Conservation (phyloP, 2,888 invertebrate species). For the Lasioglossum malachurum region DNA sequence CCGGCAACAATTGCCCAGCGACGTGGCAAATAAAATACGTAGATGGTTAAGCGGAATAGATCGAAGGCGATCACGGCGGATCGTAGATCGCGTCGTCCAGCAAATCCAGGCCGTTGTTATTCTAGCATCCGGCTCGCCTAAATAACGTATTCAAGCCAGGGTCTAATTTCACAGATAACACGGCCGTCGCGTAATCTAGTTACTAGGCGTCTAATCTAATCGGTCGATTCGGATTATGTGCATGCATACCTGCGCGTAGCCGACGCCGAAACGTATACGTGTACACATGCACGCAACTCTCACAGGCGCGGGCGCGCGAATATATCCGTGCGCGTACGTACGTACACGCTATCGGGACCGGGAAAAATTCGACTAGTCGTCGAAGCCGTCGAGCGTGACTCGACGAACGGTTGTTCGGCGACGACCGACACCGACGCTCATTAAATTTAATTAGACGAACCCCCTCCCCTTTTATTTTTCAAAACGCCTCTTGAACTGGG, state of each 20-base stretch:
- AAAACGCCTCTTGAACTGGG: slow-evolving; percentile 31
- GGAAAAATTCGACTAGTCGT: slow-evolving; percentile 47
- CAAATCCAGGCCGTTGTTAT: slow-evolving; percentile 54
- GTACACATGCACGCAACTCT: not conserved
- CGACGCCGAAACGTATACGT: slow-evolving; percentile 1
- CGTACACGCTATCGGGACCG: slow-evolving; percentile 7
- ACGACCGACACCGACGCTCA: slow-evolving; percentile 44
- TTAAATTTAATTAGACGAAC: slow-evolving; percentile 67
- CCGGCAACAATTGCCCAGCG: not conserved
- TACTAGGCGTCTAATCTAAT: slow-evolving; percentile 85
- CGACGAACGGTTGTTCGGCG: slow-evolving; percentile 34
- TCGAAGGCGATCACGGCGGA: slow-evolving; percentile 1
- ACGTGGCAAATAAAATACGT: not conserved
- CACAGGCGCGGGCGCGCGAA: not conserved
- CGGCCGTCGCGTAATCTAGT: slow-evolving; percentile 82
- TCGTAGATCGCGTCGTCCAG: slow-evolving; percentile 48
- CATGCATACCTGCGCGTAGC: slow-evolving; percentile 68
- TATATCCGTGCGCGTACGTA: not conserved
- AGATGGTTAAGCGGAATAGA: not conserved
- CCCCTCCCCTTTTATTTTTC: slow-evolving; percentile 9
- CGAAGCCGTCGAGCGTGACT: slow-evolving; percentile 24
- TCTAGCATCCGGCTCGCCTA: slow-evolving; percentile 68
- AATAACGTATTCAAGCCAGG: slow-evolving; percentile 78
- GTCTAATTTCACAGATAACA: slow-evolving; percentile 84
- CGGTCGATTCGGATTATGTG: slow-evolving; percentile 80